A percentile compares a stretch with the other conserved stretches of the same genome.
phyloP scores from a whole-genome alignment of 2,797 vertebrate species.

The Sebastes vulpes region DNA sequence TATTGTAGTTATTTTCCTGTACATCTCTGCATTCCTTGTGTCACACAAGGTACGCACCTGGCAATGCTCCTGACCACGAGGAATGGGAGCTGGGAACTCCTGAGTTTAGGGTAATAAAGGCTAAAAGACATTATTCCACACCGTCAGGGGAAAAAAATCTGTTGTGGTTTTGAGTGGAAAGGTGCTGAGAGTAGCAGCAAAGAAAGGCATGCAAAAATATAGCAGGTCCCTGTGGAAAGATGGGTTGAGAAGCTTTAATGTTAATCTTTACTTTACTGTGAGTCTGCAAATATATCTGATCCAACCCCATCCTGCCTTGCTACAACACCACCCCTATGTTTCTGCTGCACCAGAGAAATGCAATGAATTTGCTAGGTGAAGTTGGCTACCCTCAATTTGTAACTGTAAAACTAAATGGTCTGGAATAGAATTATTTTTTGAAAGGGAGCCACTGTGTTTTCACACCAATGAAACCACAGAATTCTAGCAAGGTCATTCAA shows the following conservation, averaged over 20 bases:
- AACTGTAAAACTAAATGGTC: neutral
- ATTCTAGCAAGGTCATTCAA: neutral
- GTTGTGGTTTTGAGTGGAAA: slow-evolving; percentile 22
- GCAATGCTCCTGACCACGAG: slow-evolving; percentile 30
- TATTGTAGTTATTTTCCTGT: neutral
- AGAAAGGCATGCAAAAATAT: neutral
- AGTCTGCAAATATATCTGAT: neutral
- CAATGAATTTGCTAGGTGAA: neutral
- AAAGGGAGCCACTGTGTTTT: neutral
- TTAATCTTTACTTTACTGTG: neutral
- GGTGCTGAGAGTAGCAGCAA: slow-evolving; percentile 15
- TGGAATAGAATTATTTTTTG: neutral
- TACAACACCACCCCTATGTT: too few relatives aligned
- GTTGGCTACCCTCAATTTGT: neutral
- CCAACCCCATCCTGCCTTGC: neutral
- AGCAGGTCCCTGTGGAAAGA: neutral
- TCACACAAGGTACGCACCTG: neutral
- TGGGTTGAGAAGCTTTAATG: neutral
- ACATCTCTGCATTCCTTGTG: slow-evolving; percentile 6
- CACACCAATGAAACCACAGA: neutral
- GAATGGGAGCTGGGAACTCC: slow-evolving; percentile 22
- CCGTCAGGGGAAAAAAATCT: slow-evolving; percentile 20
- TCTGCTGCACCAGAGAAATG: neutral
- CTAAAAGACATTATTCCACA: slow-evolving; percentile 30
- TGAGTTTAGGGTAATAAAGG: slow-evolving; percentile 10